phyloP scores from a whole-genome alignment of 2,113 vertebrate species.

The Brachyistius frenatus region DNA sequence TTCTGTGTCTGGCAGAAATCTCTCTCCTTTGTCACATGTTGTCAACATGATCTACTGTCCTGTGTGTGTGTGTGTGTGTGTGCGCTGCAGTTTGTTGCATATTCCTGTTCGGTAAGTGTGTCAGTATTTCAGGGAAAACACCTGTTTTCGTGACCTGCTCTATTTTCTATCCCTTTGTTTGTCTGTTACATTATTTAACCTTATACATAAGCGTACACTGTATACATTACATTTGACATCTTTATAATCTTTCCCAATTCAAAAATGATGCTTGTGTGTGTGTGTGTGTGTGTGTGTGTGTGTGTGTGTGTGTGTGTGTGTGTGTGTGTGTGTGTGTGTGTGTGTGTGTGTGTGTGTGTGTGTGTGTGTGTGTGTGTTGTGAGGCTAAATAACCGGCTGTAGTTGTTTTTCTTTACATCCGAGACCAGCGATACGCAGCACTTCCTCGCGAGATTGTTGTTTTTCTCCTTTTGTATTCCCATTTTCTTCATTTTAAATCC shows the following conservation, averaged over 20 bases:
- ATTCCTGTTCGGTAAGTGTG: slow-evolving; percentile 1
- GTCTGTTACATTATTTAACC: not conserved
- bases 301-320: not conserved
- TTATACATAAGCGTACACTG: not conserved
- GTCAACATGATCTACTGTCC: too few relatives aligned
- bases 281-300: not conserved
- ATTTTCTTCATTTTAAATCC: slow-evolving; percentile 27
- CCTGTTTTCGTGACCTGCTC: slow-evolving; percentile 20
- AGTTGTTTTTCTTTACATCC: slow-evolving; percentile 3
- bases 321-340: not conserved
- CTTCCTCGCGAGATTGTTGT: not conserved
- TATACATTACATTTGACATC: not conserved
- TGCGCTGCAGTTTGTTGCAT: not conserved
- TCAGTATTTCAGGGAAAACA: slow-evolving; percentile 8
- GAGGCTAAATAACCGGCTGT: not conserved
- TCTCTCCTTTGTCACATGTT: not conserved
- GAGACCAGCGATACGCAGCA: not conserved
- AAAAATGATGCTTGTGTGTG: not conserved
- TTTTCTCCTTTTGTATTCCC: not conserved
- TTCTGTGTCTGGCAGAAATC: not conserved
- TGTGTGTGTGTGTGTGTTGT: not conserved
- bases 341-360: not conserved
- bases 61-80: not conserved
- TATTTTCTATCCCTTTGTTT: not conserved
- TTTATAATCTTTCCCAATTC: not conserved